Evolutionary conservation across 92 coral and sea anemone genomes (phyloP).

Genomic region (Scolanthus callimorphus): DNA sequence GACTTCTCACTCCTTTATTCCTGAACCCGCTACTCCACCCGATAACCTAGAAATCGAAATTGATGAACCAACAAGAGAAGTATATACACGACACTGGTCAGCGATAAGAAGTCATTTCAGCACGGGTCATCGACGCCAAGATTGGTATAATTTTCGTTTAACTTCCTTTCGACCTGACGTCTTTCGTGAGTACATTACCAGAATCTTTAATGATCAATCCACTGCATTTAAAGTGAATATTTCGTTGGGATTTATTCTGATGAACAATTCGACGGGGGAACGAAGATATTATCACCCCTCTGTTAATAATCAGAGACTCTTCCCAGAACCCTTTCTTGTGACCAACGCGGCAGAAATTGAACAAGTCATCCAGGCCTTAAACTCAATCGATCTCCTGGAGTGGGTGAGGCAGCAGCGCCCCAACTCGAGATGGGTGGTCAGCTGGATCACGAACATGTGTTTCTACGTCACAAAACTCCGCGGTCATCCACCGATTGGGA

Average conservation of each 20-base stretch:
- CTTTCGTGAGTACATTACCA: not conserved
- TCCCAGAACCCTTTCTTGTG: slow-evolving; percentile 11
- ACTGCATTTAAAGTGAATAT: slow-evolving; percentile 4
- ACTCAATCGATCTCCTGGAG: slow-evolving; percentile 19
- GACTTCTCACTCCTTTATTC: too few species aligned
- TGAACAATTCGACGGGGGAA: slow-evolving; percentile 43
- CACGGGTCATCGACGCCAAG: too few species aligned
- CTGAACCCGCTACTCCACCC: too few species aligned
- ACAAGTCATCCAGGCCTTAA: slow-evolving; percentile 15
- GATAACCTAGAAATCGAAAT: too few species aligned
- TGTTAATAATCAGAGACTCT: slow-evolving; percentile 16
- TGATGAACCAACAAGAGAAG: too few species aligned
- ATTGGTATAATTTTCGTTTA: too few species aligned
- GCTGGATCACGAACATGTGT: slow-evolving; percentile 12
- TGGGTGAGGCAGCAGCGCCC: slow-evolving; percentile 30
- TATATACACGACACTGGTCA: too few species aligned
- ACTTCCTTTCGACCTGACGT: not conserved
- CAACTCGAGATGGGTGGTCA: slow-evolving; percentile 31
- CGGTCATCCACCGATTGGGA: not conserved
- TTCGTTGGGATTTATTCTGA: slow-evolving; percentile 24
- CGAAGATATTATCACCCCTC: slow-evolving; percentile 33
- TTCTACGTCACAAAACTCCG: slow-evolving; percentile 10
- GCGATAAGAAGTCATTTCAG: too few species aligned
- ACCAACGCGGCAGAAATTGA: slow-evolving; percentile 2
- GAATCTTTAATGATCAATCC: slow-evolving; percentile 1